Evolutionary conservation across 2,797 vertebrate genomes (phyloP).

Genomic region (Siniperca undulata): DNA sequence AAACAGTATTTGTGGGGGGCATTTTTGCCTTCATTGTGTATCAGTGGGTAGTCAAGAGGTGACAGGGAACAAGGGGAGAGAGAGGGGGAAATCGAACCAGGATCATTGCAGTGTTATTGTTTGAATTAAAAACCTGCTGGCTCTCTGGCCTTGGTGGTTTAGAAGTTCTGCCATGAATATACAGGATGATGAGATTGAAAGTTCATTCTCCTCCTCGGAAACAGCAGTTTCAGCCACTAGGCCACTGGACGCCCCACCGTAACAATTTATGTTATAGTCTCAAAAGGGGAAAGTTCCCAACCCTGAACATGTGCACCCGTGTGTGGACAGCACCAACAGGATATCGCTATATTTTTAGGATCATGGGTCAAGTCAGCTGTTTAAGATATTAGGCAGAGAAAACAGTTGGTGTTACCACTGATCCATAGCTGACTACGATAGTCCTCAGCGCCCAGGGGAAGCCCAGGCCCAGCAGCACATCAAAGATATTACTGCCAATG

Average conservation of each 20-base stretch:
- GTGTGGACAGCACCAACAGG: not conserved
- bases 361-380: not conserved
- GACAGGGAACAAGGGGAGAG: not conserved
- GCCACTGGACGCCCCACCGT: too few relatives aligned
- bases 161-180: not conserved
- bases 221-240: too few relatives aligned
- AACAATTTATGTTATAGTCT: not conserved
- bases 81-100: not conserved
- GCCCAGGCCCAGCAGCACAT: constrained; percentile 88
- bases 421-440: constrained; percentile 87
- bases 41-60: too few relatives aligned
- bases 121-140: not conserved
- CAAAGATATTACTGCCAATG: constrained; percentile 89
- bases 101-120: not conserved
- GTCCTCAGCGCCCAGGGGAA: constrained; percentile 89
- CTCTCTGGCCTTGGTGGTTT: not conserved
- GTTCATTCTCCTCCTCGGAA: not conserved
- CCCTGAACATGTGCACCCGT: not conserved
- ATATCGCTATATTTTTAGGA: not conserved
- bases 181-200: not conserved
- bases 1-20: not conserved
- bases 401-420: constrained; percentile 75
- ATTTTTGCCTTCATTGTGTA: not conserved
- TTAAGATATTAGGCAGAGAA: not conserved
- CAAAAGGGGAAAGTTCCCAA: not conserved